These are phyloP conservation scores for Drosophila tani DNA, from an alignment of 1,140 invertebrate species.

Conservation along the genomic window DNA sequence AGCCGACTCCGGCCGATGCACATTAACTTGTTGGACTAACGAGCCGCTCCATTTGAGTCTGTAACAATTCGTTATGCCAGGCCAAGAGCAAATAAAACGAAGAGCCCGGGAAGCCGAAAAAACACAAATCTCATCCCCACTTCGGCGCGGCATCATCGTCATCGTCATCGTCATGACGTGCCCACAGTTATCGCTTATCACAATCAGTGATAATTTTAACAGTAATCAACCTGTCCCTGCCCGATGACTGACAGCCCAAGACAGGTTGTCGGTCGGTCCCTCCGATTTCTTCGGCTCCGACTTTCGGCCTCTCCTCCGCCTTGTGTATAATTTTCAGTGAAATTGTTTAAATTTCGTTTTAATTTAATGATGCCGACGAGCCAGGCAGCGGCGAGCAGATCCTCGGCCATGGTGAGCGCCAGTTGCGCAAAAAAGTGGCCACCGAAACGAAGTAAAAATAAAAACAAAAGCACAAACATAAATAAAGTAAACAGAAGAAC, in stretches of 20 bases:
- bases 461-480: constrained; percentile 29
- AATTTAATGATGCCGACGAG: constrained; percentile 78
- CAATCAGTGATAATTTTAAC: constrained; percentile 84
- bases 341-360: constrained; percentile 84
- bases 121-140: constrained; percentile 48
- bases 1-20: constrained; percentile 49
- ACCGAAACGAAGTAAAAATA: constrained; percentile 33
- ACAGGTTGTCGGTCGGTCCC: constrained; percentile 68
- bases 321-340: constrained; percentile 83
- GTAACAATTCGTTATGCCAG: constrained; percentile 79
- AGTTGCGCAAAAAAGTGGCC: constrained; percentile 67
- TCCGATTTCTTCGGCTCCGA: constrained; percentile 16
- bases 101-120: constrained; percentile 8
- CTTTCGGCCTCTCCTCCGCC: constrained; percentile 54
- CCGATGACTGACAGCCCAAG: constrained; percentile 69
- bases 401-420: constrained; percentile 61
- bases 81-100: constrained; percentile 29
- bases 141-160: constrained; percentile 31
- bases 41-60: constrained; percentile 79
- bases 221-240: constrained; percentile 82
- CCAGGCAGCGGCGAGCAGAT: constrained; percentile 10
- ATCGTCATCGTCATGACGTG: constrained; percentile 60
- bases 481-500: constrained; percentile 35
- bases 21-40: constrained; percentile 82
- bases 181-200: constrained; percentile 83